These are phyloP conservation scores for Anthopleura sola DNA, from an alignment of 64 coral and sea anemone genomes.

Conservation along the genomic window DNA sequence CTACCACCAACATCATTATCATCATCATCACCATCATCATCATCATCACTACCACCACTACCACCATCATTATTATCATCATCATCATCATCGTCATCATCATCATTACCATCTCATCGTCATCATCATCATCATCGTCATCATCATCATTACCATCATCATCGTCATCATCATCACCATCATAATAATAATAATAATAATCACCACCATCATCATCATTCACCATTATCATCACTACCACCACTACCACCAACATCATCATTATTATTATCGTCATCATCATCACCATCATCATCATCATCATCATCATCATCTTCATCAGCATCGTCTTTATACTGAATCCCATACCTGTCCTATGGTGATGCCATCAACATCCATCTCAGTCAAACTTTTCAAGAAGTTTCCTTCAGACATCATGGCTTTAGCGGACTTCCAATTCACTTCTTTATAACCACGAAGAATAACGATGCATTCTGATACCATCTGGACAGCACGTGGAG, in stretches of 20 bases:
- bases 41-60: too few relatives aligned
- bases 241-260: neutral
- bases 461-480: slow-evolving; percentile 98
- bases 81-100: too few relatives aligned
- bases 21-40: too few relatives aligned
- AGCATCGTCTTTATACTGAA: neutral
- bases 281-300: neutral
- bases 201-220: neutral
- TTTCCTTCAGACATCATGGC: slow-evolving; percentile 99
- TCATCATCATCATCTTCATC: neutral
- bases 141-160: too few relatives aligned
- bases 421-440: slow-evolving; percentile 91
- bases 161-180: neutral
- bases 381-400: slow-evolving; percentile 90
- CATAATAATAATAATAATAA: too few relatives aligned
- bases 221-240: neutral
- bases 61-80: too few relatives aligned
- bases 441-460: slow-evolving; percentile 88
- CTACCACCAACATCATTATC: too few relatives aligned
- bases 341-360: slow-evolving; percentile 55
- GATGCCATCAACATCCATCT: slow-evolving; percentile 97
- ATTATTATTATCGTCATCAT: neutral
- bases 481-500: slow-evolving; percentile 93
- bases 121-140: too few relatives aligned
- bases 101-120: too few relatives aligned